phyloP scores from a whole-genome alignment of 2,888 invertebrate genomes.

The Philopedon plagiatum region DNA sequence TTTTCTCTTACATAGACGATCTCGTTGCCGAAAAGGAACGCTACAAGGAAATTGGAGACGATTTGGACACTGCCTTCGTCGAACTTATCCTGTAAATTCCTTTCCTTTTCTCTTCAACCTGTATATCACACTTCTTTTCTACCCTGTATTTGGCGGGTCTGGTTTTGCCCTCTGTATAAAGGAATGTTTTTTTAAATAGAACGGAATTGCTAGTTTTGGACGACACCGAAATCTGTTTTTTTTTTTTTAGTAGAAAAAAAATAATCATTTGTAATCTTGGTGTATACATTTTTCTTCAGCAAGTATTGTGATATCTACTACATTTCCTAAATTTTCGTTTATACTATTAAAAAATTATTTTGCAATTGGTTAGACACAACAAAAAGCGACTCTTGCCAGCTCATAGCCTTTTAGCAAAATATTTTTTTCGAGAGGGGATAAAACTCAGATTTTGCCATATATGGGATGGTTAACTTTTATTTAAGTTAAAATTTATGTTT shows the following conservation, averaged over 20 bases:
- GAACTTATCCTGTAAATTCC: slow-evolving; percentile 80
- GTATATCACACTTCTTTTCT: slow-evolving; percentile 12
- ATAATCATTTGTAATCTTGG: no score
- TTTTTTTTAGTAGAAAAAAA: no score
- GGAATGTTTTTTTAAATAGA: background rate
- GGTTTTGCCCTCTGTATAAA: slow-evolving; percentile 7
- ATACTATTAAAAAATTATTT: slow-evolving; percentile 33
- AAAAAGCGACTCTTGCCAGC: slow-evolving; percentile 45
- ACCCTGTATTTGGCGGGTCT: slow-evolving; percentile 6
- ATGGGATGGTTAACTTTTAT: slow-evolving; percentile 29
- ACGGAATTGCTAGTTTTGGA: no score
- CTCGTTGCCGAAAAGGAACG: slow-evolving; percentile 98
- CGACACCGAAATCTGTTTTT: no score
- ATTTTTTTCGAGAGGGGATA: background rate
- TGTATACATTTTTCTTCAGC: no score
- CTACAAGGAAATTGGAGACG: slow-evolving; percentile 99
- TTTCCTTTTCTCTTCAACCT: slow-evolving; percentile 27
- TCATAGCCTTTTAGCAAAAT: slow-evolving; percentile 3
- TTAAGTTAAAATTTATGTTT: slow-evolving; percentile 45
- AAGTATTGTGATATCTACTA: no score
- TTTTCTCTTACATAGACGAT: slow-evolving; percentile 80
- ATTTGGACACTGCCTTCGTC: slow-evolving; percentile 99
- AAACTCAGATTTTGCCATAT: background rate
- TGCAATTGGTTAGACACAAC: slow-evolving; percentile 43
- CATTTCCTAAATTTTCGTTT: no score